Evolutionary conservation across 2,113 vertebrate species (phyloP), one percentile per base, ranked within the genome.

Genomic region (Asarcornis scutulata): DNA sequence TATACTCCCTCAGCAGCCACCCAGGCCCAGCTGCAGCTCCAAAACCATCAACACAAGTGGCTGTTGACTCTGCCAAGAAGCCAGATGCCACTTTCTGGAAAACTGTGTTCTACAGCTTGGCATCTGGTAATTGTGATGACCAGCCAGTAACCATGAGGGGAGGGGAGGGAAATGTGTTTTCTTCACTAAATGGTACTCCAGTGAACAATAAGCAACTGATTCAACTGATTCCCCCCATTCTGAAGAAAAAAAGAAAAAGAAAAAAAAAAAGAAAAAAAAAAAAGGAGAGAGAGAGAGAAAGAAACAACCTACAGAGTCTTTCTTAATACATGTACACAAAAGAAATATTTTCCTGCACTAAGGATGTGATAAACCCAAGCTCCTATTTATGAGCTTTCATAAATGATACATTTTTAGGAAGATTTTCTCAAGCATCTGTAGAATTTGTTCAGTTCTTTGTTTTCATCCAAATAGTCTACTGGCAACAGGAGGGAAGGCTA

Each of bases 21-120:
- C 91, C 76, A 91, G 68, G 38, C 89, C 85, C 93, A 94, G 92
- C 96, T 97, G 96, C 42, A 32, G 53, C 86, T 93, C 92, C 76
- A 84, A 91, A 95, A 83, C 87, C 44, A 93, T 96, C 83, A 71
- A 13, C 89, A 52, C 73, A 82, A 32, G 52, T 62, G 84, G 17
- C n/a, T 2, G 53, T 16, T 59, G 59, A 69, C 56, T 75, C 84
- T 86, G 87, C 92, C 96, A 97, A 90, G 85, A 92, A 93, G 88
- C 86, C 96, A 96, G 96, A 83, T 95, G 95, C 73, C 40, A 40
- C 85, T 89, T 94, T 64, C 83, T 95, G 96, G 93, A 95, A 97
- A 93, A 96, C 4, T 29, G 62, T 97, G 83, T 75, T 90, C 50
- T 88, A 82, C 42, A 48, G 91, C 81, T 75, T 93, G 79, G 76